Percentiles rank a stretch among this genome's conserved stretches.
Conservation (phyloP, 64 coral and sea anemone genomes). For the Platygyra sinensis region DNA sequence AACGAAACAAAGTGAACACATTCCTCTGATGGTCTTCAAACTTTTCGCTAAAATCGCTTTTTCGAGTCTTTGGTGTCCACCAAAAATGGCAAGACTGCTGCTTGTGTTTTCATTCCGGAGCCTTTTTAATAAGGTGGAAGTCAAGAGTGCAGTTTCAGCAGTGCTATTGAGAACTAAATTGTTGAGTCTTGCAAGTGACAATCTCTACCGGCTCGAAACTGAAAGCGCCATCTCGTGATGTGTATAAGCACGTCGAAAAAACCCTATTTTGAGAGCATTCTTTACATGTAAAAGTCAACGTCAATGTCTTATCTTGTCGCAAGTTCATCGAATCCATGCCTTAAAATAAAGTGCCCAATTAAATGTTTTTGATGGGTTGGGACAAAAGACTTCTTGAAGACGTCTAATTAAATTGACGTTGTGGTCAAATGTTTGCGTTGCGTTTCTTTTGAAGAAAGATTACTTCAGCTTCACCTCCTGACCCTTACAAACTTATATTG, state of each 20-base stretch:
- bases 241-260: neutral
- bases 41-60: no score
- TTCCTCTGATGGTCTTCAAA: no score
- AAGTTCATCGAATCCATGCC: neutral
- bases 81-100: no score
- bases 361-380: neutral
- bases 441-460: constrained; percentile 37
- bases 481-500: constrained; percentile 8
- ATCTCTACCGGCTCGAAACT: neutral
- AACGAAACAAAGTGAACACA: no score
- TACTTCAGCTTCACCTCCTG: constrained; percentile 5
- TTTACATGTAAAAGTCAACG: neutral
- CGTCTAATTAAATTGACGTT: constrained; percentile 41
- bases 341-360: neutral
- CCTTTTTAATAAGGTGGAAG: no score
- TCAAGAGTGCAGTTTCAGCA: no score
- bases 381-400: constrained; percentile 3
- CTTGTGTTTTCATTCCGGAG: no score
- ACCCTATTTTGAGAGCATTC: neutral
- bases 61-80: no score
- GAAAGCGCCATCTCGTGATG: neutral
- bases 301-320: neutral
- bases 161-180: no score
- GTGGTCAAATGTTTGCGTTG: constrained; percentile 25
- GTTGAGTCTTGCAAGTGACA: no score